Evolutionary conservation across 2,113 vertebrate species (phyloP).

Genomic region (Arvicanthis niloticus): DNA sequence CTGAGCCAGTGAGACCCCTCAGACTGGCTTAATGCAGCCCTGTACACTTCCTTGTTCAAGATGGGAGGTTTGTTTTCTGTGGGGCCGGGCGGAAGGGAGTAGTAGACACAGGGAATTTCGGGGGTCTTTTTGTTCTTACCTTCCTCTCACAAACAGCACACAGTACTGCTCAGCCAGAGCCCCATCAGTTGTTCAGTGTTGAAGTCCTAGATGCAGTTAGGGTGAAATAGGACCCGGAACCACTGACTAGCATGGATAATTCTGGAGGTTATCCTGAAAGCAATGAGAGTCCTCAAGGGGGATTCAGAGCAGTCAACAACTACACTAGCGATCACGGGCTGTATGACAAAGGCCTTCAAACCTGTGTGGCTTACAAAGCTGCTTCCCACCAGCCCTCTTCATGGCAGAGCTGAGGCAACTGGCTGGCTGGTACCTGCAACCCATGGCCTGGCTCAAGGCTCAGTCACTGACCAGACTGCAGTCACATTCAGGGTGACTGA

Average conservation of each 20-base stretch:
- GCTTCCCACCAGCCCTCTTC: too few species aligned
- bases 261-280: not conserved
- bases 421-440: too few species aligned
- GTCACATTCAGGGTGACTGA: accelerated
- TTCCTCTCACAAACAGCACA: not conserved
- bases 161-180: not conserved
- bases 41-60: not conserved
- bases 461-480: too few species aligned
- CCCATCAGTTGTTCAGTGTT: too few species aligned
- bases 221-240: not conserved
- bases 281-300: accelerated
- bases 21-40: not conserved
- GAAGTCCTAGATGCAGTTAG: not conserved
- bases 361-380: not conserved
- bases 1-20: not conserved
- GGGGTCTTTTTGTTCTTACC: not conserved
- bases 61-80: too few species aligned
- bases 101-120: not conserved
- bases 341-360: not conserved
- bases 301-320: not conserved
- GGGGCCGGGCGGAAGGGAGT: too few species aligned
- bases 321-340: not conserved
- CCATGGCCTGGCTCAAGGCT: accelerated
- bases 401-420: not conserved
- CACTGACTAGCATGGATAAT: not conserved